Evolutionary conservation across 2,113 vertebrate species (phyloP).

Genomic region (Syngnathus typhle): DNA sequence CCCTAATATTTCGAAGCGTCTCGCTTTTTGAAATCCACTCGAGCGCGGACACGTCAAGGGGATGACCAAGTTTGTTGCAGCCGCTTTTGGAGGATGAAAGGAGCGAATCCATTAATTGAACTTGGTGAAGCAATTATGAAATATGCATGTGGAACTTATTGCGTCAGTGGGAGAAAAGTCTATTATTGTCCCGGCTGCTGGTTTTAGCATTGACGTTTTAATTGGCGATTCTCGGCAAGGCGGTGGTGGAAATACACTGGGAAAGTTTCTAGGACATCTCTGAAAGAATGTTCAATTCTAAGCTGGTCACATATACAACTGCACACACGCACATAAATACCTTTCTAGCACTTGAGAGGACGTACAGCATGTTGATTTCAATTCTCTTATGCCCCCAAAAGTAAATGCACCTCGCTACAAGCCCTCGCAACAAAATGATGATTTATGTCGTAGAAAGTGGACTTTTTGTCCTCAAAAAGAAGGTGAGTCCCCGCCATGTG

Average conservation of each 20-base stretch:
- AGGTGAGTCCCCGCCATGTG: not conserved
- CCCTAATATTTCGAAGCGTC: not conserved
- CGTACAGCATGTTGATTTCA: not conserved
- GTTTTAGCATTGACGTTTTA: slow-evolving; percentile 63
- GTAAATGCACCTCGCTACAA: not conserved
- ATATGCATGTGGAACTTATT: slow-evolving; percentile 52
- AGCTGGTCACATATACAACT: slow-evolving; percentile 51
- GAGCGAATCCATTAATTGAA: slow-evolving; percentile 49
- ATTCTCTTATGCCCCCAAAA: not conserved
- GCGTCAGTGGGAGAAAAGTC: slow-evolving; percentile 52
- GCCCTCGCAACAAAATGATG: not conserved
- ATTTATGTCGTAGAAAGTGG: not conserved
- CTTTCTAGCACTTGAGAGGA: not conserved
- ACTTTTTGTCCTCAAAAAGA: slow-evolving; percentile 2
- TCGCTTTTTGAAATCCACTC: not conserved
- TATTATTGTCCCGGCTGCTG: slow-evolving; percentile 58
- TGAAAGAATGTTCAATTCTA: slow-evolving; percentile 47
- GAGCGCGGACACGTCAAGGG: slow-evolving; percentile 14
- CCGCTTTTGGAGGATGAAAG: slow-evolving; percentile 26
- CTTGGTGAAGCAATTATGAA: slow-evolving; percentile 58
- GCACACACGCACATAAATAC: not conserved
- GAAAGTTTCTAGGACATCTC: slow-evolving; percentile 65
- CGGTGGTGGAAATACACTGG: slow-evolving; percentile 40
- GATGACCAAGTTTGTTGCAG: slow-evolving; percentile 36
- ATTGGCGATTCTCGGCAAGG: slow-evolving; percentile 62